Conservation (phyloP, 2,113 vertebrate genomes). For the Dicrurus megarhynchus region DNA sequence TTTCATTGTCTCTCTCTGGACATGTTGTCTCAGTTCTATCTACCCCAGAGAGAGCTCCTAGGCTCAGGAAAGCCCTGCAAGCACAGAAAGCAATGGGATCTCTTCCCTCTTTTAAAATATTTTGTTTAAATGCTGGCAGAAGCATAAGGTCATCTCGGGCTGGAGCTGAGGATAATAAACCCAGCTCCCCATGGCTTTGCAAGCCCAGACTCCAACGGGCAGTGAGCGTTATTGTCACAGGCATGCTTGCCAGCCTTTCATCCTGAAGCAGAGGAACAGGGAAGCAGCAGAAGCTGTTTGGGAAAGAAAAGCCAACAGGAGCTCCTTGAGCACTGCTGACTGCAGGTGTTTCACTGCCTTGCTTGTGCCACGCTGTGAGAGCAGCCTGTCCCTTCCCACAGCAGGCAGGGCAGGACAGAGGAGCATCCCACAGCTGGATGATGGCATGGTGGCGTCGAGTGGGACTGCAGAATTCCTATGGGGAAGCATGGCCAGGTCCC, state of each 20-base stretch:
- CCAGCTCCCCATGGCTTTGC: neutral
- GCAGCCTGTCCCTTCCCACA: rapidly evolving
- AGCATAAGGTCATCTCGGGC: constrained; percentile 64
- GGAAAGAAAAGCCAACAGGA: neutral
- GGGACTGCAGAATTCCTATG: neutral
- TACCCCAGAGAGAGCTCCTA: neutral
- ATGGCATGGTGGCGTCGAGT: rapidly evolving
- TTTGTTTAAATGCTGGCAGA: constrained; percentile 69
- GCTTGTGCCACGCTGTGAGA: rapidly evolving
- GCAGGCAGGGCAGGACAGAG: neutral
- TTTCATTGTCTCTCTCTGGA: constrained; percentile 50
- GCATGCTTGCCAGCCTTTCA: neutral
- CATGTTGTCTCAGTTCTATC: constrained; percentile 7
- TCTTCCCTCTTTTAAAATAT: constrained; percentile 14
- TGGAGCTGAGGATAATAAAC: constrained; percentile 58
- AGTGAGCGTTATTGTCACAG: neutral
- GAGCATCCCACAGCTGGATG: neutral
- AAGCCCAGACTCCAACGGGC: neutral
- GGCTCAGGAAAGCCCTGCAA: constrained; percentile 28
- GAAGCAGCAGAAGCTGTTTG: neutral
- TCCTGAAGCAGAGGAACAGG: neutral
- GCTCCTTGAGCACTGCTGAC: rapidly evolving
- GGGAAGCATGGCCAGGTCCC: neutral
- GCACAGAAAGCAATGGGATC: neutral
- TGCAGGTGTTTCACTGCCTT: neutral